phyloP scores from a whole-genome alignment of 2,797 vertebrate species.

The Rhinoraja longicauda region DNA sequence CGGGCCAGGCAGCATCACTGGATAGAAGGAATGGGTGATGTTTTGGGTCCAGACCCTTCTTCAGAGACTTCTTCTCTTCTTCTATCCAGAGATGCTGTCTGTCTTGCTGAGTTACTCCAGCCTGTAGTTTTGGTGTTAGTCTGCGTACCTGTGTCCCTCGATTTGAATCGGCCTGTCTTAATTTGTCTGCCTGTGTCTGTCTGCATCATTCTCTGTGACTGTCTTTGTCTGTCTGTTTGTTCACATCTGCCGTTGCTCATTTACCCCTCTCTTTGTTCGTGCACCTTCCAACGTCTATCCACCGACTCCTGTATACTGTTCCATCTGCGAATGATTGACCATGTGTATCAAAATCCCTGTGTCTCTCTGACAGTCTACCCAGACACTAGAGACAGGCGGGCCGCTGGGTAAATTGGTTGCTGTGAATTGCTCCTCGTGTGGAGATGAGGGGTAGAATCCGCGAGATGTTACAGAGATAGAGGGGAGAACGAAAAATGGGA shows the following conservation, averaged over 20 bases:
- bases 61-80: no score
- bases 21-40: no score
- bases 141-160: neutral
- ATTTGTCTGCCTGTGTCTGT: neutral
- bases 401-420: no score
- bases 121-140: neutral
- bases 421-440: no score
- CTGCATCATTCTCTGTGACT: neutral
- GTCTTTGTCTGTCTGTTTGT: neutral
- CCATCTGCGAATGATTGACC: neutral
- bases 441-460: no score
- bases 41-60: no score
- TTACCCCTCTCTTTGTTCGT: neutral
- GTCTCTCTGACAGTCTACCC: neutral
- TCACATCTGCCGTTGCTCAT: neutral
- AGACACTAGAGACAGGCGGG: no score
- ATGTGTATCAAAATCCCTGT: slow-evolving; percentile 14
- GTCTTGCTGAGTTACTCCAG: no score
- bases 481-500: no score
- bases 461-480: no score
- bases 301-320: neutral
- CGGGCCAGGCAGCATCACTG: no score
- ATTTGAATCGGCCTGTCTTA: neutral
- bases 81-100: no score
- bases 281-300: neutral